Evolutionary conservation across 2,888 invertebrate species (phyloP).

Genomic region (Torymus texanus): DNA sequence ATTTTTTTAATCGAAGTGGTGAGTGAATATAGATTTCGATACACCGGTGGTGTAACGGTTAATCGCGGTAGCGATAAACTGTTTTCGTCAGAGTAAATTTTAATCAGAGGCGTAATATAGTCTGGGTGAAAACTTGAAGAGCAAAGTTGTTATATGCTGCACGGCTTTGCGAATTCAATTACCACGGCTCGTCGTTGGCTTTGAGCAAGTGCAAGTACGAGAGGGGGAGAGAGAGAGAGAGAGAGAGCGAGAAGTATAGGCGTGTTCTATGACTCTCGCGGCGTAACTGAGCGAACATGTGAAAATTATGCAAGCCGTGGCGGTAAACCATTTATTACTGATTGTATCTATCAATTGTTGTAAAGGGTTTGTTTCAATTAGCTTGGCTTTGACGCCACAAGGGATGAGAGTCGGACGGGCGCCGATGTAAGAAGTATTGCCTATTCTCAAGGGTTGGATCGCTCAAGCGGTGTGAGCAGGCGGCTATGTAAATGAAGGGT

Average conservation of each 20-base stretch:
- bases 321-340: constrained; percentile 54
- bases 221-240: background rate
- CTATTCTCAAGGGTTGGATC: constrained; percentile 52
- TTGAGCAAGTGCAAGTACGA: background rate
- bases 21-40: constrained; percentile 36
- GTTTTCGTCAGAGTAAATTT: constrained; percentile 48
- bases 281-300: background rate
- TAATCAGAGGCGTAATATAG: constrained; percentile 32
- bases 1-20: background rate
- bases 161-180: constrained; percentile 48
- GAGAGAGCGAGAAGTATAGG: background rate
- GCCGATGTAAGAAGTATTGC: constrained; percentile 54
- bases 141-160: constrained; percentile 45
- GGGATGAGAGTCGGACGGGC: constrained; percentile 45
- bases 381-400: constrained; percentile 42
- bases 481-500: constrained; percentile 62
- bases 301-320: constrained; percentile 47
- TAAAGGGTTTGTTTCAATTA: constrained; percentile 56
- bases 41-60: background rate
- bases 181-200: background rate
- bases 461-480: background rate
- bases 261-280: background rate
- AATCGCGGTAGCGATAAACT: constrained; percentile 35
- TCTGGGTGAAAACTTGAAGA: constrained; percentile 44
- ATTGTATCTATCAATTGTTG: constrained; percentile 56